Base-by-base conservation (phyloP, 2,113 vertebrate genomes). In the Alosa alosa region DNA sequence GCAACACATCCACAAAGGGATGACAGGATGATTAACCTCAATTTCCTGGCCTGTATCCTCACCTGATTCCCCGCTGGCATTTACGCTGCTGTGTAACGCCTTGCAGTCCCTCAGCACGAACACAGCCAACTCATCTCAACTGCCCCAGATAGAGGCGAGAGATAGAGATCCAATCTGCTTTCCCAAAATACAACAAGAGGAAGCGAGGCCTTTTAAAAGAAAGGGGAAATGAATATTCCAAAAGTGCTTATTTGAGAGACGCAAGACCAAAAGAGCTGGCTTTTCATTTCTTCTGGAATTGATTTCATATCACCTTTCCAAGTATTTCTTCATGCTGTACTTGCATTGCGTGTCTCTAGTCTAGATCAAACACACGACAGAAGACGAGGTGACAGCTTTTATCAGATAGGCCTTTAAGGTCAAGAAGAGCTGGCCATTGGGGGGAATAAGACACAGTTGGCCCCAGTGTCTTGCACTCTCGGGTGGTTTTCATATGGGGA, bases 401-500 rank as follows among this genome's bases (percentile, higher is more conserved):
- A 50, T 52, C 50, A 15, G 15, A 52, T 20, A 60, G 55, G 55
- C 55, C 55, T 60, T 47, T 15, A 31, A 81, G 72, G 17, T 81
- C 15, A 36, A 49, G 45, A 0, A 4, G 41, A 50, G 36, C 18
- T 78, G 84, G 72, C 13, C 72, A 36, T 15, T 15, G 72, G 31
- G 72, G 72, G 64, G n/a, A 41, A 41, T 4, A 78, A 39, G 72
- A 78, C 72, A 36, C 25, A 39, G 31, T 39, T 4, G 10, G 8
- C 3, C 36, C 11, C 31, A 17, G 31, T 6, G 55, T 60, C 55
- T 78, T 78, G 4, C 31, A 78, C 87, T 85, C 87, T 90, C 89
- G 88, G 84, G 86, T 89, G 81, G 82, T 84, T 81, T 84, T 57
- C 68, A 75, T n/a, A 55, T 31, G 36, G 86, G 88, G 88, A 31